These are phyloP conservation scores for Philotrypesis tridentata DNA, from an alignment of 1,140 invertebrate genomes.

Conservation along the genomic window DNA sequence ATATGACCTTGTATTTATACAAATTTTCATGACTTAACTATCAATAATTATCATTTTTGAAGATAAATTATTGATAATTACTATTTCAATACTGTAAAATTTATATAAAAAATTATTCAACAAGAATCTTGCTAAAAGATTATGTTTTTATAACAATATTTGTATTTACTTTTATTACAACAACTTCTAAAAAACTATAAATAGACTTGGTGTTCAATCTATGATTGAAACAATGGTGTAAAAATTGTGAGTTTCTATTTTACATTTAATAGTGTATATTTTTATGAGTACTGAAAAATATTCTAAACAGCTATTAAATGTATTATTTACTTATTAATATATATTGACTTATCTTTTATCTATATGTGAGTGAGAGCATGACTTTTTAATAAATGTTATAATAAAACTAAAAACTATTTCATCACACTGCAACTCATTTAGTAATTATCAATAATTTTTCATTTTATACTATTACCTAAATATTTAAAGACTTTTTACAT, in stretches of 20 bases:
- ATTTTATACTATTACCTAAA: background rate
- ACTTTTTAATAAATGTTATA: slow-evolving; percentile 8
- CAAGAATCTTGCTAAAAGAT: background rate
- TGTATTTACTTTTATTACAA: slow-evolving; percentile 11
- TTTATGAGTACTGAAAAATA: background rate
- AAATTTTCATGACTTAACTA: background rate
- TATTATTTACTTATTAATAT: background rate
- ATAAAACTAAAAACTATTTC: slow-evolving; percentile 5
- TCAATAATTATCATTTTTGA: background rate
- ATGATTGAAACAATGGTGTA: background rate
- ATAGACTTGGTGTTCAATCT: background rate
- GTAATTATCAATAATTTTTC: slow-evolving; percentile 2
- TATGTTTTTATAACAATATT: background rate
- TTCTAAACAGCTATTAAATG: background rate
- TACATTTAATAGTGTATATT: background rate
- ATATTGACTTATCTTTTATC: background rate
- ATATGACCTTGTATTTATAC: background rate
- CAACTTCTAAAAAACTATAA: background rate
- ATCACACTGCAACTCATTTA: background rate
- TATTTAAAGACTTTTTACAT: slow-evolving; percentile 12
- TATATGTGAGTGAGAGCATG: background rate
- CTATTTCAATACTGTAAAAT: slow-evolving; percentile 6
- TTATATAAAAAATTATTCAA: slow-evolving; percentile 11
- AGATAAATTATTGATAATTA: background rate
- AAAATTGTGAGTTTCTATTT: background rate